Conservation (phyloP, 1,140 invertebrate genomes). For the Drosophila ohnishii region DNA sequence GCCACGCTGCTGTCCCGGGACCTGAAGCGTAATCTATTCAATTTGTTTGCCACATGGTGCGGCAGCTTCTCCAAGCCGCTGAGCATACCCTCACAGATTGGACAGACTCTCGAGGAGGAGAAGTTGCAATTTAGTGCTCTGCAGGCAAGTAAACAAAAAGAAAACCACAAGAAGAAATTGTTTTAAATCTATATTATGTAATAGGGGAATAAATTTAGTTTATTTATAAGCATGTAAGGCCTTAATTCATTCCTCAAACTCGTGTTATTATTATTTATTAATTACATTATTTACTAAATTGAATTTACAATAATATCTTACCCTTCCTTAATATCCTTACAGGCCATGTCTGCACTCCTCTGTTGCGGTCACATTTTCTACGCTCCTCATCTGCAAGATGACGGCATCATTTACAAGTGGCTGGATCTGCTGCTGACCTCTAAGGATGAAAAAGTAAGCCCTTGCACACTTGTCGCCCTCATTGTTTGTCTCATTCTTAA, state of each 20-base stretch:
- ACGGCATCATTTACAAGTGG: slow-evolving; percentile 97
- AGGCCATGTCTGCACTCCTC: slow-evolving; percentile 96
- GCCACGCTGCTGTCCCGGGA: slow-evolving; percentile 93
- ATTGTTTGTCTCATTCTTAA: neutral
- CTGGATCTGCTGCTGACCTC: slow-evolving; percentile 94
- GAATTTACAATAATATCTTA: no score
- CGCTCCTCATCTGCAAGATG: slow-evolving; percentile 90
- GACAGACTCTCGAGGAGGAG: slow-evolving; percentile 84
- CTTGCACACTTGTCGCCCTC: neutral
- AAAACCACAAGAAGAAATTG: neutral
- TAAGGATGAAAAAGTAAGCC: slow-evolving; percentile 91
- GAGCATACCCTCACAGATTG: slow-evolving; percentile 76
- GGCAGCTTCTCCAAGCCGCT: slow-evolving; percentile 89
- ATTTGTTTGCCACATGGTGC: slow-evolving; percentile 96
- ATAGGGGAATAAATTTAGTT: neutral
- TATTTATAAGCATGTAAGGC: neutral
- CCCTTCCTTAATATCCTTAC: slow-evolving; percentile 36
- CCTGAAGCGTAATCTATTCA: slow-evolving; percentile 93
- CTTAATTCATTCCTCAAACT: no score
- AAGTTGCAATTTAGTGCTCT: slow-evolving; percentile 88
- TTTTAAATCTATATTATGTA: no score
- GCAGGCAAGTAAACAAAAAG: slow-evolving; percentile 86
- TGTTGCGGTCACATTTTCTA: slow-evolving; percentile 98
- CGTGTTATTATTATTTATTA: no score
- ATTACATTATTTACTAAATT: neutral